Evolutionary conservation across 2,797 vertebrate species (phyloP), one percentile per base, ranked within the genome.

Genomic region (Oreonectes daqikongensis): DNA sequence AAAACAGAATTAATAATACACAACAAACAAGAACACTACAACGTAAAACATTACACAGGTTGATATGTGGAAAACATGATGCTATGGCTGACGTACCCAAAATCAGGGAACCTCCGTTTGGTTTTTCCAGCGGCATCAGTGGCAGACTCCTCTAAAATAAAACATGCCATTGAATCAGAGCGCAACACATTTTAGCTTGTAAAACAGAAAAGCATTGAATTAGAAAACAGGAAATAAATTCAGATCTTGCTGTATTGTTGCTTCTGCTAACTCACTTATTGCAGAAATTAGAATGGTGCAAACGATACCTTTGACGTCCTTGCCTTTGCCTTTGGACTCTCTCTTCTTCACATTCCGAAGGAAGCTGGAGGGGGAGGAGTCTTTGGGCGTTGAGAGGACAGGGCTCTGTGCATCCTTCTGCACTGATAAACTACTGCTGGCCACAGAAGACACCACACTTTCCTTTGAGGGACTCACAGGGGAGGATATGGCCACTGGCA

Each of bases 81-180:
- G 46, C 8, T 32, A 2, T 50, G 3, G 40, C 7, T n/a, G 11
- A 38, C 91, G 81, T 89, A 95, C 96, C 96, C 95, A 91, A 98
- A 97, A 88, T 97, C 95, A 86, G 96, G 95, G 89, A 97, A 97
- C 86, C 95, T 89, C 85, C 95, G 92, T 91, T 94, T 98, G 48
- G 92, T 84, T 87, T 96, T 98, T 73, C 93, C 95, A 63, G 89
- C 79, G 0, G 88, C 84, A 82, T 98, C 96, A 85, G 71, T 93
- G n/a, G n/a, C n/a, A 63, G 87, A 81, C 74, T 96, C 96, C 79
- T 97, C 96, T 95, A 85, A 60, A 89, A 89, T 28, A 2, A 81
- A 84, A 6, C 78, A 67, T 65, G 20, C 38, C 20, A 68, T 5
- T 80, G 24, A 57, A 70, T 17, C 30, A 79, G 38, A 61, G 69